These are phyloP conservation scores for Rousettus madagascariensis DNA, from an alignment of 2,797 vertebrate species.

Conservation along the genomic window DNA sequence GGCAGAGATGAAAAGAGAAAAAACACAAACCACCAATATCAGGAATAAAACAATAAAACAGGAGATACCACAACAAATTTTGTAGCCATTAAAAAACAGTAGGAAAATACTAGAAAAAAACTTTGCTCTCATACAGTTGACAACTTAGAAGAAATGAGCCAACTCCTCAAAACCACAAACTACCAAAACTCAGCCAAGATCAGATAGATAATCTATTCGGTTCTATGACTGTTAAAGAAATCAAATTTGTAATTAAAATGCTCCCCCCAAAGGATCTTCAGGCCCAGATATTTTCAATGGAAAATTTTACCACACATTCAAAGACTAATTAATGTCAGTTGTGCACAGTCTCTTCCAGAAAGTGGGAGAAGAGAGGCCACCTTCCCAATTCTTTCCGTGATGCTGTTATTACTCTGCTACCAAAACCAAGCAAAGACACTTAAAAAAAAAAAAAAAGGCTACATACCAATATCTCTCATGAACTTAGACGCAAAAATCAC, in stretches of 20 bases:
- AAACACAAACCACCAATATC: not conserved
- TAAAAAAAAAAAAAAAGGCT: not conserved
- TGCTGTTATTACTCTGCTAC: not conserved
- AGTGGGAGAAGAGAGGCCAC: not conserved
- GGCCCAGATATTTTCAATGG: not conserved
- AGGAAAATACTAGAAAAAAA: not conserved
- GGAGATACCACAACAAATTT: not conserved
- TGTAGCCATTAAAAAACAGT: not conserved
- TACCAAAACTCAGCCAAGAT: not conserved
- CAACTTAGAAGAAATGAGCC: not conserved
- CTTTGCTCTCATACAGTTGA: not conserved
- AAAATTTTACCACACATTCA: not conserved
- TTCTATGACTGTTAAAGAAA: not conserved
- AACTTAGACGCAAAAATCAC: not conserved
- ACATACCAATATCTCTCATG: not conserved
- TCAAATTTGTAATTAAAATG: not conserved
- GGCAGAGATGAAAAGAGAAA: not conserved
- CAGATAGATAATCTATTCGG: not conserved
- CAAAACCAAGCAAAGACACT: not conserved
- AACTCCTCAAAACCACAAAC: constrained; percentile 12
- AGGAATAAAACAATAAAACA: not conserved
- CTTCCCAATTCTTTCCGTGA: not conserved
- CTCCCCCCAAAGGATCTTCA: not conserved
- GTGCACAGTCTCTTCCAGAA: not conserved
- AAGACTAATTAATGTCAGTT: not conserved